phyloP scores from a whole-genome alignment of 2,113 vertebrate species.

The Phodopus roborovskii region DNA sequence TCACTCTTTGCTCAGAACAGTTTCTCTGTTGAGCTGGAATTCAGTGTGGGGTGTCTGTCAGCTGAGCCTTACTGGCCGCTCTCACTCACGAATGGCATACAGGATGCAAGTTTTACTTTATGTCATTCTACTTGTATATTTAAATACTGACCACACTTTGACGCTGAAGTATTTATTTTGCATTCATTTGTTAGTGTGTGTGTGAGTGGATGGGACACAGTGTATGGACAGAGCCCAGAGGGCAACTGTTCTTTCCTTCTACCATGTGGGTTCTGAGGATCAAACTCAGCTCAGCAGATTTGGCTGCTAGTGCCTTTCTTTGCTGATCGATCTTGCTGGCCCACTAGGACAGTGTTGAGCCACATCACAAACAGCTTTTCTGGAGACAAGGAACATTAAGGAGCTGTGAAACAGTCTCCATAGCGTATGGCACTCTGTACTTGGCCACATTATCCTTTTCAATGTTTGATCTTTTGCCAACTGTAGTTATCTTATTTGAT shows the following conservation, averaged over 20 bases:
- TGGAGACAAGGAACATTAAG: conserved; percentile 30
- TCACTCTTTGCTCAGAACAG: not conserved
- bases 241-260: not conserved
- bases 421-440: not conserved
- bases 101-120: not conserved
- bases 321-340: not conserved
- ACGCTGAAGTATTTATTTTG: not conserved
- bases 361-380: not conserved
- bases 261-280: not conserved
- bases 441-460: not conserved
- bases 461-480: conserved; percentile 8
- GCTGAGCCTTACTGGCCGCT: not conserved
- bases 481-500: not conserved
- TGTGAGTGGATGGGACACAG: not conserved
- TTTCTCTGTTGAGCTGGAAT: not conserved
- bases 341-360: not conserved
- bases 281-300: not conserved
- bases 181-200: not conserved
- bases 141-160: not conserved
- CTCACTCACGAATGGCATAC: not conserved
- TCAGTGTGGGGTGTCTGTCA: not conserved
- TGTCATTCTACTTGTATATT: not conserved
- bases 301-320: not conserved
- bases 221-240: not conserved
- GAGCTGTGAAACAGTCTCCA: not conserved